These are phyloP conservation scores for Halisarca cf. caerulea DNA, from an alignment of 37 sponge, comb jelly and placozoan species.

Conservation along the genomic window DNA sequence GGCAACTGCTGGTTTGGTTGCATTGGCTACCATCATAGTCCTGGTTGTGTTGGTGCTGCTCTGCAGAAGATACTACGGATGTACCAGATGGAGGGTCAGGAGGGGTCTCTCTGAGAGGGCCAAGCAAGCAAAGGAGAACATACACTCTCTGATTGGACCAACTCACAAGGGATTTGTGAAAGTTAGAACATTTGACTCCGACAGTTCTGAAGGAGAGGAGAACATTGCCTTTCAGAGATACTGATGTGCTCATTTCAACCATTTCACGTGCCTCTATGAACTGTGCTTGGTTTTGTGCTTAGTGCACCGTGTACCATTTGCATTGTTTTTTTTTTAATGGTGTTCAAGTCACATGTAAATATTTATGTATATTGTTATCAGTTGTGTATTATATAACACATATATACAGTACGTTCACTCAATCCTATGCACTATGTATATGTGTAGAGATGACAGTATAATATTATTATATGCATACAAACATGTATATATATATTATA, in stretches of 20 bases:
- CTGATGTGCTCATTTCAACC: neutral
- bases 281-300: neutral
- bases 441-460: too few species aligned
- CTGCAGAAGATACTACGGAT: neutral
- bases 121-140: slow-evolving; percentile 13
- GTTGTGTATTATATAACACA: too few species aligned
- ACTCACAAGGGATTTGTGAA: slow-evolving; percentile 55
- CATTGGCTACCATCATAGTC: neutral
- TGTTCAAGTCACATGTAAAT: too few species aligned
- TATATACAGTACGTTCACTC: too few species aligned
- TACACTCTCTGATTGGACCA: slow-evolving; percentile 58
- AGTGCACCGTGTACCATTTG: neutral
- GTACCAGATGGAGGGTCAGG: neutral
- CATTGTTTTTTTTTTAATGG: neutral
- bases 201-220: slow-evolving; percentile 73
- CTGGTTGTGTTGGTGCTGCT: neutral
- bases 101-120: neutral
- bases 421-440: too few species aligned
- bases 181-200: slow-evolving; percentile 66
- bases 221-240: neutral
- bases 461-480: too few species aligned
- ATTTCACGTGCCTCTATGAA: neutral
- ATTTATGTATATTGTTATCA: too few species aligned
- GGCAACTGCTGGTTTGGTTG: neutral
- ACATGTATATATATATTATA: too few species aligned